phyloP scores from a whole-genome alignment of 2,888 invertebrate genomes.

The Dicyrtomina minuta region DNA sequence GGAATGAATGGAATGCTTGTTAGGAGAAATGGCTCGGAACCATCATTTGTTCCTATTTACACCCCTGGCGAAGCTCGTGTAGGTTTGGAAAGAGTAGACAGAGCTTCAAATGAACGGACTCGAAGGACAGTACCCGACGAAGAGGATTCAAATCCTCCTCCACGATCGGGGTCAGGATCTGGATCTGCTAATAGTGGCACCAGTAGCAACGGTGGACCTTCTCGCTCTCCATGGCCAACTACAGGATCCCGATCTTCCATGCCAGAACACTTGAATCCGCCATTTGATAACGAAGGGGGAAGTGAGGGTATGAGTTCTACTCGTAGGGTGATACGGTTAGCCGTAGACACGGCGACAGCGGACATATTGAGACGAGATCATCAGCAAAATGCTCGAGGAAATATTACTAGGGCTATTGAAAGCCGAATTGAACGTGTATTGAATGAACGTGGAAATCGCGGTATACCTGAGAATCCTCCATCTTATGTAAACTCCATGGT shows the following conservation, averaged over 20 bases:
- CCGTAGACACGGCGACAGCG: constrained; percentile 45
- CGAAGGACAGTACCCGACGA: constrained; percentile 1
- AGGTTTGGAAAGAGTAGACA: constrained; percentile 13
- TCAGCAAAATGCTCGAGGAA: constrained; percentile 5
- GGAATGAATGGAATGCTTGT: constrained; percentile 8
- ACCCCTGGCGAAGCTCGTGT: constrained; percentile 2
- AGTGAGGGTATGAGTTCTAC: constrained; percentile 6
- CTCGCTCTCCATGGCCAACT: no score
- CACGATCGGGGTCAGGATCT: not conserved
- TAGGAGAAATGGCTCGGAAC: not conserved
- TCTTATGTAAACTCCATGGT: constrained; percentile 15
- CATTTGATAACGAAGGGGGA: not conserved
- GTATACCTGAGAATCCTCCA: constrained; percentile 29
- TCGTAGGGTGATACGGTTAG: constrained; percentile 43
- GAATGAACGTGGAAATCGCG: constrained; percentile 49
- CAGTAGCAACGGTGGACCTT: not conserved
- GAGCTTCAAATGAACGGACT: not conserved
- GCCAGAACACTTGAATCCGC: not conserved
- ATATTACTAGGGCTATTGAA: constrained; percentile 48
- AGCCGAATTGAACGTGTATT: constrained; percentile 51
- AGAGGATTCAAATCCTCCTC: not conserved
- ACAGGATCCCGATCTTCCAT: not conserved
- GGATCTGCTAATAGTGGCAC: not conserved
- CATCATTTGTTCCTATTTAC: not conserved
- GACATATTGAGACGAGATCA: constrained; percentile 11